Evolutionary conservation across 2,797 vertebrate species (phyloP), one percentile per base, ranked within the genome.

Genomic region (Anguilla pacifica): DNA sequence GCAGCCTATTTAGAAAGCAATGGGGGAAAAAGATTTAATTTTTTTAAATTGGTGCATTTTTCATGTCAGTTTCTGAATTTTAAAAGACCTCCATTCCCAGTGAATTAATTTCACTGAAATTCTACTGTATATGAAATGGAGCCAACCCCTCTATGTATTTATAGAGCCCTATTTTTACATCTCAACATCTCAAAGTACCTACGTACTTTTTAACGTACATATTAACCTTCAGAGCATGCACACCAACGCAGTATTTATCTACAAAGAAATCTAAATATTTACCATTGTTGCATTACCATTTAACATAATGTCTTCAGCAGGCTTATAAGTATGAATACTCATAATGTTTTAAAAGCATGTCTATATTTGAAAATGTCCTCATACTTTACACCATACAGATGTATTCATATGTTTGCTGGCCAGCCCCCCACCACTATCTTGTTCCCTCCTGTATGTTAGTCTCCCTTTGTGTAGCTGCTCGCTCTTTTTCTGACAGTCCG

Each of bases 141-240:
- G 92, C 94, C 95, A 95, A 94, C 94, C 91, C 89, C 89, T 72
- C 89, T 88, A 57, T 91, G 90, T 91, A 91, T 31, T 90, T 92
- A 49, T 85, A 89, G 91, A 93, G 89, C 91, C 74, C 4, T 84
- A 88, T 90, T 90, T 93, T 93, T 46, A 0, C 6, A 10, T 19
- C 74, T 22, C 6, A 77, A 35, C 39, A 79, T 79, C 9, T 74
- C 31, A 74, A 31, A 35, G 17, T 22, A 82, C 6, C 43, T 82
- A 11, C 17, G 35, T 81, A 9, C 46, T 51, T 82, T 46, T 17
- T 6, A 46, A 46, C 79, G 1, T 82, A 49, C 22, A 19, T 46
- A 51, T 51, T n/a, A 82, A 15, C 79, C 46, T 49, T 25, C 6
- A 82, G 25, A 22, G 22, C 22, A 49, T 51, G 51, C 22, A 82